Base-by-base conservation (phyloP, 53 echinoderm and acorn worm genomes). In the Luidia sarsii region DNA sequence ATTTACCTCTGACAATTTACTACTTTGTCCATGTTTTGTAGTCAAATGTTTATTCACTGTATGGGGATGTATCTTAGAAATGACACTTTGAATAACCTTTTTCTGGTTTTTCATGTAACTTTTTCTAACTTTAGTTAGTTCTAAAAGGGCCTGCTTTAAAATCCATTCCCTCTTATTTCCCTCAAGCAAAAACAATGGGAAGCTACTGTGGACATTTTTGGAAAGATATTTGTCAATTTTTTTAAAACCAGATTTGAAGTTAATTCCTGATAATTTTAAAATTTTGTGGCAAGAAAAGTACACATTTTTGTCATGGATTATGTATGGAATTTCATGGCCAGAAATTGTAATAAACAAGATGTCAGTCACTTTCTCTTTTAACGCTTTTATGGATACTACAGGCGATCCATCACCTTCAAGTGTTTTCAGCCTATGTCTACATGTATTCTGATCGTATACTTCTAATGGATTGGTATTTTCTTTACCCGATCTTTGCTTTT, bases 101-200 rank as follows among this genome's bases (percentile, higher is more conserved):
- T 65, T 65, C 22, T 65, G 19, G 36, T 33, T 35, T 65, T 65
- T 65, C 65, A 37, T 65, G 65, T 65, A 65, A 21, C 33, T 21
- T 13, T 19, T 36, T 20, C 21, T 8, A 33, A 65, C 33, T 65
- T 21, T 65, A 34, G 38, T 36, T 16, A 65, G 36, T 65, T 20
- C 36, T 34, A 65, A 65, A 10, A 37, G 39, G 37, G 65, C 38
- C 7, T 37, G 39, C 65, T 35, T 65, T 33, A 21, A 35, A 34
- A 65, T 34, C 65, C 65, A 65, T 39, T 65, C 38, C 65, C 65
- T 65, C 34, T 39, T 65, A 18, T 35, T 65, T 34, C 20, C 21
- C 16, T 20, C n/a, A 33, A 65, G 37, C 36, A 65, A 35, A 65
- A 65, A 65, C 21, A 39, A 33, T 3, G 39, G 34, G 21, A 8